These are phyloP conservation scores for Brenthis hecate DNA, from an alignment of 2,888 invertebrate species.

Conservation along the genomic window DNA sequence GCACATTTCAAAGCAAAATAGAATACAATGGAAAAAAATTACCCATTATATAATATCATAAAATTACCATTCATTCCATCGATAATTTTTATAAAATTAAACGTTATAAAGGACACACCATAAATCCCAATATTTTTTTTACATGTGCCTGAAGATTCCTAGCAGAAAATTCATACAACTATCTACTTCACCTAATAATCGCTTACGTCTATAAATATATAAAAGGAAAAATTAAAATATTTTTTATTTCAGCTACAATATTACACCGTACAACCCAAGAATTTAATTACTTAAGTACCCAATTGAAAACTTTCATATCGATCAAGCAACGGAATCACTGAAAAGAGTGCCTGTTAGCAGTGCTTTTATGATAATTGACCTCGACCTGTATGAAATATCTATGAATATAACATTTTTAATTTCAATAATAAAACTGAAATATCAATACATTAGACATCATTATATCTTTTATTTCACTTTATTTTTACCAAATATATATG, in stretches of 20 bases:
- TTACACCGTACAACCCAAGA: not conserved
- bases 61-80: too few relatives aligned
- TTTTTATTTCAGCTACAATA: slow-evolving; percentile 1
- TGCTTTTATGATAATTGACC: slow-evolving; percentile 14
- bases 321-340: slow-evolving; percentile 3
- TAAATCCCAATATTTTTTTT: too few relatives aligned
- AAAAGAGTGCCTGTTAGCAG: not conserved
- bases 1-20: too few relatives aligned
- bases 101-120: not conserved
- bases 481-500: too few relatives aligned
- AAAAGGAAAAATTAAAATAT: not conserved
- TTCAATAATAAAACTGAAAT: too few relatives aligned
- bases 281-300: slow-evolving; percentile 10
- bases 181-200: too few relatives aligned
- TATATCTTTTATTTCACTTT: too few relatives aligned
- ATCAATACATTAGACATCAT: too few relatives aligned
- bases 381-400: slow-evolving; percentile 2
- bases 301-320: slow-evolving; percentile 14
- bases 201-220: not conserved
- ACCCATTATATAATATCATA: not conserved
- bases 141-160: too few relatives aligned
- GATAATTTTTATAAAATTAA: not conserved
- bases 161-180: too few relatives aligned
- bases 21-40: too few relatives aligned
- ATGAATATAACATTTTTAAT: too few relatives aligned